These are phyloP conservation scores for Steinernema khuongi DNA, from an alignment of 1,140 invertebrate species.

Conservation along the genomic window DNA sequence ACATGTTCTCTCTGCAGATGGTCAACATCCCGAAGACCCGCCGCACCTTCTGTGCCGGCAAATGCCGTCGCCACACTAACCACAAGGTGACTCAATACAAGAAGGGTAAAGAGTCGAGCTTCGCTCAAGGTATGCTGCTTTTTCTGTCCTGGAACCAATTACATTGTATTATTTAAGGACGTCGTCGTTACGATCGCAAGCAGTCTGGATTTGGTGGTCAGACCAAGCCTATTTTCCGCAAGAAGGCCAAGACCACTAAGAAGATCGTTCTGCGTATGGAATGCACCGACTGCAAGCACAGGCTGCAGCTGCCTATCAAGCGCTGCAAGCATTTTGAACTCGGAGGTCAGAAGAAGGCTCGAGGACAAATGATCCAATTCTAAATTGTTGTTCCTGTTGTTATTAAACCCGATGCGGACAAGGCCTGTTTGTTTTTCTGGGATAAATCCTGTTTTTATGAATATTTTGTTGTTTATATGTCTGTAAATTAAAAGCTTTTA, in stretches of 20 bases:
- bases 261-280: slow-evolving; percentile 99
- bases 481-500: too few relatives aligned
- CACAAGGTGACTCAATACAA: slow-evolving; percentile 99
- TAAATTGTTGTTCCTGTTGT: slow-evolving; percentile 47
- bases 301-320: slow-evolving; percentile 89
- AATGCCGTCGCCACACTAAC: slow-evolving; percentile 94
- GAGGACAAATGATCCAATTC: slow-evolving; percentile 59
- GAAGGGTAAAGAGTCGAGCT: slow-evolving; percentile 80
- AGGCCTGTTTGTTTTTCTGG: neutral
- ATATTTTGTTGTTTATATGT: neutral
- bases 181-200: slow-evolving; percentile 93
- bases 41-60: slow-evolving; percentile 83
- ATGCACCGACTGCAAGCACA: slow-evolving; percentile 93
- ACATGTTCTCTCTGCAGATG: slow-evolving; percentile 59
- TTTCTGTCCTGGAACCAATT: neutral
- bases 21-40: slow-evolving; percentile 98
- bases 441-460: neutral
- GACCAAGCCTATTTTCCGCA: slow-evolving; percentile 98
- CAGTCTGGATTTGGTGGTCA: slow-evolving; percentile 99
- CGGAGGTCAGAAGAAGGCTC: slow-evolving; percentile 93
- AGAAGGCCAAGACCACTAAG: slow-evolving; percentile 99
- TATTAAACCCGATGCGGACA: slow-evolving; percentile 22
- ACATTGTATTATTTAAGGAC: slow-evolving; percentile 59
- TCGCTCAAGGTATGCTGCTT: slow-evolving; percentile 63
- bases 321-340: slow-evolving; percentile 99